These are phyloP conservation scores for Incurvaria masculella DNA, from an alignment of 2,888 invertebrate species.

Conservation along the genomic window DNA sequence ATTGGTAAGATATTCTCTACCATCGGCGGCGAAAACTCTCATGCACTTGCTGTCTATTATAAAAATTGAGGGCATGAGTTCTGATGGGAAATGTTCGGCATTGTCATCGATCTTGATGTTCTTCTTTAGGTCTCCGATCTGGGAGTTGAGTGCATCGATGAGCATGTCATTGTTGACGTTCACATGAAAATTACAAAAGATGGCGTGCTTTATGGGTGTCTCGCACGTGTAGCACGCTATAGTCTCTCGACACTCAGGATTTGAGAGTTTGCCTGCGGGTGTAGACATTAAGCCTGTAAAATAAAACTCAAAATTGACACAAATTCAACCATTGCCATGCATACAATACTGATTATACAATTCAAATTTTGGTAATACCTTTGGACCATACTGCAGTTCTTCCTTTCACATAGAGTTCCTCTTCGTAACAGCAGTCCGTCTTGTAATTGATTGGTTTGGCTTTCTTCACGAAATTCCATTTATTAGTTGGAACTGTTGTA, in stretches of 20 bases:
- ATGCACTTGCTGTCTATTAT: conserved; percentile 73
- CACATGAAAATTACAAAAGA: conserved; percentile 64
- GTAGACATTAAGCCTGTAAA: conserved; percentile 50
- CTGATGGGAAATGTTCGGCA: conserved; percentile 47
- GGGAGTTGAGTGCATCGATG: conserved; percentile 48
- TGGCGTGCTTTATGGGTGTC: conserved; percentile 75
- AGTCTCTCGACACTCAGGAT: conserved; percentile 52
- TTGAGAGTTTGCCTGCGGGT: conserved; percentile 45
- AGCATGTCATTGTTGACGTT: conserved; percentile 53
- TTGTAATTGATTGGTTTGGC: conserved; percentile 33
- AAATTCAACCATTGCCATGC: neutral
- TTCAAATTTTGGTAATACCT: too few species aligned
- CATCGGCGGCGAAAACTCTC: conserved; percentile 73
- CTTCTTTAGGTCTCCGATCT: conserved; percentile 47
- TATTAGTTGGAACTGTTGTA: conserved; percentile 22
- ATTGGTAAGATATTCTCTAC: conserved; percentile 79
- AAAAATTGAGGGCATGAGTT: conserved; percentile 64
- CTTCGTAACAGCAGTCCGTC: conserved; percentile 62
- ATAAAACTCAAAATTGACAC: neutral
- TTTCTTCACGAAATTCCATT: conserved; percentile 17
- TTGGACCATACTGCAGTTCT: conserved; percentile 81
- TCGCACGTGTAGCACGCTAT: conserved; percentile 78
- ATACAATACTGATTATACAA: too few species aligned
- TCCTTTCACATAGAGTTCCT: conserved; percentile 84
- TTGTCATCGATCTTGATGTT: conserved; percentile 48